phyloP scores from a whole-genome alignment of 2,113 vertebrate species.

The Propithecus coquereli region DNA sequence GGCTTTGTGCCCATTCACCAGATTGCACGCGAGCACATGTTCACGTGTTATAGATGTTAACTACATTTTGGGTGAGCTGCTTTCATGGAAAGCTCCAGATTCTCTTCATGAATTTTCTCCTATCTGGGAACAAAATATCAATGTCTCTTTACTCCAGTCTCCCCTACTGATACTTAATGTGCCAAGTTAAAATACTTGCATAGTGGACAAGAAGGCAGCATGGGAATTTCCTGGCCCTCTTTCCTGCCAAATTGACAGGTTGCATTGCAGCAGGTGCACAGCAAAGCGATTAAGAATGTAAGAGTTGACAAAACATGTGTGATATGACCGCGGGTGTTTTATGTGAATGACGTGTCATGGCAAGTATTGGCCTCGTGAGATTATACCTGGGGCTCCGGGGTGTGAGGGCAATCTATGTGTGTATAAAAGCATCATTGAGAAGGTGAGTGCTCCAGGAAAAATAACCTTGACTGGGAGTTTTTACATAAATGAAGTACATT shows the following conservation, averaged over 20 bases:
- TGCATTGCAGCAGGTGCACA: slow-evolving; percentile 70
- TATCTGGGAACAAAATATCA: background rate
- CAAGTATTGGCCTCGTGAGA: background rate
- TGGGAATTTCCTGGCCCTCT: slow-evolving; percentile 58
- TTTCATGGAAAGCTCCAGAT: slow-evolving; percentile 28
- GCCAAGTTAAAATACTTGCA: slow-evolving; percentile 37
- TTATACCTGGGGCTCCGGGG: background rate
- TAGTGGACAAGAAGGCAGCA: background rate
- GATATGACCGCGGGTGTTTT: background rate
- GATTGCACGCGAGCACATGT: background rate
- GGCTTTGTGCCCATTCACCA: background rate
- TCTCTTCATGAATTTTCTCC: background rate
- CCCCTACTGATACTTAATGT: slow-evolving; percentile 17
- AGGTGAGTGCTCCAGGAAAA: background rate
- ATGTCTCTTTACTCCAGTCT: background rate
- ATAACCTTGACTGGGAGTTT: background rate
- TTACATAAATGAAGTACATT: background rate
- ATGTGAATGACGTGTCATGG: slow-evolving; percentile 20
- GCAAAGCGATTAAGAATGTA: slow-evolving; percentile 70
- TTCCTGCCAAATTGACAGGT: slow-evolving; percentile 74
- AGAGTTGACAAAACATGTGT: slow-evolving; percentile 73
- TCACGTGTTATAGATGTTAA: background rate
- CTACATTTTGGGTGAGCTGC: slow-evolving; percentile 31
- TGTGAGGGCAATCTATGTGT: background rate
- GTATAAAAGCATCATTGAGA: background rate